phyloP scores from a whole-genome alignment of 1,140 invertebrate genomes.

The Leptinotarsa lineolata region DNA sequence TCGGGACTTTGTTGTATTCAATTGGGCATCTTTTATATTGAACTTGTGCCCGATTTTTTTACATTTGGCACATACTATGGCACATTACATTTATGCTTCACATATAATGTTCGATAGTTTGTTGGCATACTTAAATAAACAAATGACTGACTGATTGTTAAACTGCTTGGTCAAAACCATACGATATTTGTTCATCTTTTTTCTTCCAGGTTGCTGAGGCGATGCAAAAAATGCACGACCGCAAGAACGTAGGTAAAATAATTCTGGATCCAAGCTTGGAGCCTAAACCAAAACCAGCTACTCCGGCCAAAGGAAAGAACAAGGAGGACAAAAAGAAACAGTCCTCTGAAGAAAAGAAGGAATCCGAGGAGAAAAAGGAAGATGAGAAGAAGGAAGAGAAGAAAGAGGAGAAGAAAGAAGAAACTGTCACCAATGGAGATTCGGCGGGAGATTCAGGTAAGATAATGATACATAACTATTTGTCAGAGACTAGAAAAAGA shows the following conservation, averaged over 20 bases:
- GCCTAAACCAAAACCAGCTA: slow-evolving; percentile 76
- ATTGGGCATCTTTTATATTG: too few relatives aligned
- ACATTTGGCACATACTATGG: too few relatives aligned
- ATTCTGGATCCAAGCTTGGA: slow-evolving; percentile 79
- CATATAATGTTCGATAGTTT: too few relatives aligned
- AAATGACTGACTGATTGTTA: too few relatives aligned
- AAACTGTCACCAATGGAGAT: slow-evolving; percentile 60
- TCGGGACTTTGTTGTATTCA: too few relatives aligned
- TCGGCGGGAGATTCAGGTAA: slow-evolving; percentile 61
- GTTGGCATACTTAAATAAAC: too few relatives aligned
- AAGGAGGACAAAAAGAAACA: slow-evolving; percentile 75
- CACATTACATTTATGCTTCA: too few relatives aligned
- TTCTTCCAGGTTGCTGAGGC: slow-evolving; percentile 73
- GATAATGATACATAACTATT: background rate
- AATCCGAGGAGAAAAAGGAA: slow-evolving; percentile 66
- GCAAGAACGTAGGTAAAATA: slow-evolving; percentile 89
- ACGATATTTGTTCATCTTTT: background rate
- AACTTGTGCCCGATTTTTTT: too few relatives aligned
- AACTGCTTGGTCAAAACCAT: too few relatives aligned
- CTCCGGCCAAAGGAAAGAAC: slow-evolving; percentile 74
- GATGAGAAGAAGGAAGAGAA: slow-evolving; percentile 63
- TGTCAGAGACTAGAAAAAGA: slow-evolving; percentile 26
- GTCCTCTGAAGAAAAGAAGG: slow-evolving; percentile 70
- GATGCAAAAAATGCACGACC: slow-evolving; percentile 91
- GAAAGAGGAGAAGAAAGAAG: slow-evolving; percentile 63